Evolutionary conservation across 1,140 invertebrate species (phyloP), one percentile per base, ranked within the genome.

Genomic region (Anthonomus grandis): DNA sequence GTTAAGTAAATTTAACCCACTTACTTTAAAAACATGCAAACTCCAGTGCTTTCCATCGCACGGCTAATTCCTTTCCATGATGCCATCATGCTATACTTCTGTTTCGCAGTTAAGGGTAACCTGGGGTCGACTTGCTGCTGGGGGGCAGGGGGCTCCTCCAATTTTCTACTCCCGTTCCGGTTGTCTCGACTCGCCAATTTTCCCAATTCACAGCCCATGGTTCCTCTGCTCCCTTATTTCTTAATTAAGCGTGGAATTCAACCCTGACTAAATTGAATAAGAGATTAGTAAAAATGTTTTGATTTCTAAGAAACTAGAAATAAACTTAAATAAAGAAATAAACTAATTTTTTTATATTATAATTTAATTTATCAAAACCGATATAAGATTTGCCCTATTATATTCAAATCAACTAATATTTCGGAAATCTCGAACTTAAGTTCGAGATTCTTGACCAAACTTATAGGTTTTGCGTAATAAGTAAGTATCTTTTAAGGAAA

Each of bases 1-100:
- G 1, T 12, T n/a, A n/a, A n/a, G n/a, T n/a, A n/a, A n/a, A n/a
- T n/a, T n/a, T 10, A 41, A 41, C 17, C 1, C 18, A 63, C 88
- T 86, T 76, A 93, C 91, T 89, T 90, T 71, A 93, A 79, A 74
- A 94, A 93, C 91, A 94, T 94, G 74, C 83, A 84, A 60, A 94
- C 83, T 13, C 91, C 91, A 21, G 91, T 93, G 12, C 86, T 83
- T 73, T 91, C 89, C 81, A 93, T 89, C 1, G 90, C 90, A 61
- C 90, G 81, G 38, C 84, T 84, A 58, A 93, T 92, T 3, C 86
- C 90, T 70, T 91, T 93, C 91, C 91, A 95, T 10, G 89, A 91
- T 2, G 90, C 90, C 27, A 90, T 79, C 76, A 95, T 89, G 55
- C 81, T 86, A 72, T 90, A 93, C 72, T 89, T 91, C 77, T 95